These are phyloP conservation scores for Spisula solida DNA, from an alignment of 2,888 invertebrate species.

Conservation along the genomic window DNA sequence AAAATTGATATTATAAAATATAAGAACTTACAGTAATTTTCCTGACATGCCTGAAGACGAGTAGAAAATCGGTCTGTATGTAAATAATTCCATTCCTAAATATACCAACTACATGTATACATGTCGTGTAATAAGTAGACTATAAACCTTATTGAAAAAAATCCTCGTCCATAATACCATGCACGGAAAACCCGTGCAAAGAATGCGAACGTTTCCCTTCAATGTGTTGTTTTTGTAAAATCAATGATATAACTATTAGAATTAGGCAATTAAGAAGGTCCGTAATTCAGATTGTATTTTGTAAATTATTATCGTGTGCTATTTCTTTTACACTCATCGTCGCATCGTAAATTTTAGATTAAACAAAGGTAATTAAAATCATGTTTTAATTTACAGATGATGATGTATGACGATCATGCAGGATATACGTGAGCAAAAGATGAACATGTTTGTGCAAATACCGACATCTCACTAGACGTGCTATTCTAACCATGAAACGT, in stretches of 20 bases:
- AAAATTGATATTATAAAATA: not conserved
- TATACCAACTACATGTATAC: not conserved
- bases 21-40: constrained; percentile 9
- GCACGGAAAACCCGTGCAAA: not conserved
- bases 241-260: not conserved
- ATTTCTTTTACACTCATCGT: not conserved
- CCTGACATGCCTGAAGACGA: not conserved
- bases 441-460: not conserved
- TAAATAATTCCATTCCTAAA: constrained; percentile 1
- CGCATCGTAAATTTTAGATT: not conserved
- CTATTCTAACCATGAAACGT: too few relatives aligned
- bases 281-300: not conserved
- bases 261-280: too few relatives aligned
- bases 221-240: not conserved
- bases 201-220: not conserved
- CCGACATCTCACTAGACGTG: too few relatives aligned
- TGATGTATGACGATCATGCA: not conserved
- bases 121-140: not conserved
- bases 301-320: not conserved
- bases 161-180: not conserved
- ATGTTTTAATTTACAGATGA: constrained; percentile 6
- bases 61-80: not conserved
- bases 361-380: not conserved
- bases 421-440: not conserved
- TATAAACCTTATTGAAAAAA: not conserved